Evolutionary conservation across 2,797 vertebrate species (phyloP), one percentile per base, ranked within the genome.

Genomic region (Sebastes taczanowskii): DNA sequence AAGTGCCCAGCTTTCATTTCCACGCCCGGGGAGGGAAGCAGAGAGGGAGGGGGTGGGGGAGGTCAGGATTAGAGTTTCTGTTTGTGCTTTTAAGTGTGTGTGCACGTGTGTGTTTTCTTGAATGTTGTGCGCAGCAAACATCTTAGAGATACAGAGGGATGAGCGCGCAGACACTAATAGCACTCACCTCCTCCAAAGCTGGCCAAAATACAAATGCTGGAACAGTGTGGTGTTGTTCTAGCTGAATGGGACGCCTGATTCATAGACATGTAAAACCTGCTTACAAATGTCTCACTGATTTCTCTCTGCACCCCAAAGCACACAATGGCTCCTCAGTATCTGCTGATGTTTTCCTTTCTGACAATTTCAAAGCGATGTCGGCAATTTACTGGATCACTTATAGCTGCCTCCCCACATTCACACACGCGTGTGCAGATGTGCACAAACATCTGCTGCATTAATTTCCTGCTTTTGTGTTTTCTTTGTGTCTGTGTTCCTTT

Each of bases 1-100:
- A 77, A 92, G 81, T 80, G 78, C 82, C 86, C 70, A 60, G 89
- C 89, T 90, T 94, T 93, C 85, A 91, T 92, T 91, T 93, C 83
- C 86, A 88, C 32, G 86, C 87, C 90, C 60, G 77, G 76, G 79
- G 92, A 91, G 82, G 80, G 82, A 80, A 65, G 65, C 38, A 38
- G 78, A 85, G 67, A 62, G 63, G 66, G 59, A 62, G 32, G n/a
- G 30, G 34, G 58, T 2, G 56, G 78, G 34, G 64, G 77, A 83
- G 64, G 81, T 82, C 76, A 75, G 85, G 90, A 91, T 93, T 93
- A 90, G 82, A 88, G 89, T 89, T 85, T 85, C 86, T 89, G 82
- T 90, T 92, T 90, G 74, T 83, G 71, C 73, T 11, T 89, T 74
- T 87, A 77, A 83, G 69, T 83, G 86, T 77, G 82, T 55, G 32